These are phyloP conservation scores for Ormyrus labotus DNA, from an alignment of 2,888 invertebrate species.

Conservation along the genomic window DNA sequence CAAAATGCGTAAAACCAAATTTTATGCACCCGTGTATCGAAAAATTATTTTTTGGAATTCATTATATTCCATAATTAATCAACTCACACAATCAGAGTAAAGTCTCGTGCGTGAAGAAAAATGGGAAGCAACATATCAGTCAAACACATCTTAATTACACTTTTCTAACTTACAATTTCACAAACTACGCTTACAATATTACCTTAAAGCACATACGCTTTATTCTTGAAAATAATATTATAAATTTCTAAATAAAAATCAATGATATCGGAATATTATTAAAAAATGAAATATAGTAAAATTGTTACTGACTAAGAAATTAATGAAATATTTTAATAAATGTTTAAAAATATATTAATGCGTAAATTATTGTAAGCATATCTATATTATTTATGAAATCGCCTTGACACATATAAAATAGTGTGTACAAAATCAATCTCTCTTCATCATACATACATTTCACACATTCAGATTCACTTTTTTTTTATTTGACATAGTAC, in stretches of 20 bases:
- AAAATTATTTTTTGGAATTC: slow-evolving; percentile 35
- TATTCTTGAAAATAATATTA: background rate
- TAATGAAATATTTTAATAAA: background rate
- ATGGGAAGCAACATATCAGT: slow-evolving; percentile 26
- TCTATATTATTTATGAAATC: slow-evolving; percentile 17
- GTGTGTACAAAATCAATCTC: slow-evolving; percentile 20
- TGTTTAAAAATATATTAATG: slow-evolving; percentile 3
- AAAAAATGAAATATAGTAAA: background rate
- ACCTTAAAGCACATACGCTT: background rate
- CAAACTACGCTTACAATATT: background rate
- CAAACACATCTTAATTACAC: background rate
- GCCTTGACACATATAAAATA: slow-evolving; percentile 22
- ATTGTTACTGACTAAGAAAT: background rate
- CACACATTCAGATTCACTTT: slow-evolving; percentile 15
- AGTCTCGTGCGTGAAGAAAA: slow-evolving; percentile 6
- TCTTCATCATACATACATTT: slow-evolving; percentile 26
- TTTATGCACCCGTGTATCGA: background rate
- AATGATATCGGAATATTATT: background rate
- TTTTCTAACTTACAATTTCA: background rate
- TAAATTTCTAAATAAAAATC: background rate
- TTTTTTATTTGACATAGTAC: slow-evolving; percentile 12
- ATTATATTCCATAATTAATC: slow-evolving; percentile 36
- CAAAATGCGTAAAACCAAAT: too few species aligned
- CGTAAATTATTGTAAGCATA: background rate
- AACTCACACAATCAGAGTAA: slow-evolving; percentile 10